Evolutionary conservation across 2,113 vertebrate genomes (phyloP).

Genomic region (Sclerurus mexicanus): DNA sequence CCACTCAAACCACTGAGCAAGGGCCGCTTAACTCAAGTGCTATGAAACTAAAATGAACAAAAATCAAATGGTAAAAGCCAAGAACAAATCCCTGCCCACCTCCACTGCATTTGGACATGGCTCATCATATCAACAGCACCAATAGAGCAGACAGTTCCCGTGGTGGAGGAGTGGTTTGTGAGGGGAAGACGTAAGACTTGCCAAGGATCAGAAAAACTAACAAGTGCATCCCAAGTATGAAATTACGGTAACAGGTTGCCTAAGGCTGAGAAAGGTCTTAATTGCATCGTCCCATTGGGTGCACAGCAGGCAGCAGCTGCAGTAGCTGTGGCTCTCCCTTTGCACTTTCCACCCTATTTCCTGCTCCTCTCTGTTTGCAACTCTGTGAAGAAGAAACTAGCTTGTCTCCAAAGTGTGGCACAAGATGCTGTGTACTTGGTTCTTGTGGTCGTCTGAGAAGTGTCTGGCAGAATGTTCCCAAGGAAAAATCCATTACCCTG

Average conservation of each 20-base stretch:
- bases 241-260: slow-evolving; percentile 31
- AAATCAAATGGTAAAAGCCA: not conserved
- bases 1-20: not conserved
- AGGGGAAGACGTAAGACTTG: slow-evolving; percentile 40
- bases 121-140: not conserved
- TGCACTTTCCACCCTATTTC: not conserved
- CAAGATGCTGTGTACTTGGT: accelerated
- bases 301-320: not conserved
- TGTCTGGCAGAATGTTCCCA: not conserved
- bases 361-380: not conserved
- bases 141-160: not conserved
- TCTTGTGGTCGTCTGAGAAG: not conserved
- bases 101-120: not conserved
- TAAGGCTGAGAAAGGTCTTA: slow-evolving; percentile 21
- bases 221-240: not conserved
- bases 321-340: not conserved
- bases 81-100: not conserved
- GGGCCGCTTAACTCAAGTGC: not conserved
- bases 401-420: not conserved
- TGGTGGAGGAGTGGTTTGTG: not conserved
- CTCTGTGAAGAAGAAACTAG: not conserved
- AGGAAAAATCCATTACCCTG: accelerated
- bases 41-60: not conserved
- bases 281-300: not conserved
- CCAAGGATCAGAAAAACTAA: slow-evolving; percentile 16